phyloP scores from a whole-genome alignment of 2,888 invertebrate species.

The Dendrolimus houi region DNA sequence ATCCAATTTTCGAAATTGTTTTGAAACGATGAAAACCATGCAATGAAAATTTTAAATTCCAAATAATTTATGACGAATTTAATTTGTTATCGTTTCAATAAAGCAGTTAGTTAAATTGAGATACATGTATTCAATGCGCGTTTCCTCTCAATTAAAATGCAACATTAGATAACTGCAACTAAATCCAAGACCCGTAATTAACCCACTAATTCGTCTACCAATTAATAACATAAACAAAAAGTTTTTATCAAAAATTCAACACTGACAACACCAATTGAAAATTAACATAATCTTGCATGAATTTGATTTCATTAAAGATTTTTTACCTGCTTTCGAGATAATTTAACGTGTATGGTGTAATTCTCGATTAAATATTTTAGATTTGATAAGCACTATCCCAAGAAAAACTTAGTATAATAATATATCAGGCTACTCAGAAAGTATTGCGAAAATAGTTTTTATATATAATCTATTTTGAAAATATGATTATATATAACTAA shows the following conservation, averaged over 20 bases:
- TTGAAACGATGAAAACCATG: no score
- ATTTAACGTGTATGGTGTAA: background rate
- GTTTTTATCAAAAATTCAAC: background rate
- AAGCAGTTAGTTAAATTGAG: no score
- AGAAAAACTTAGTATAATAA: background rate
- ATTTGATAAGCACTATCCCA: background rate
- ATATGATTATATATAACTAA: no score
- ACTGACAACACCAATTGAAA: conserved; percentile 3
- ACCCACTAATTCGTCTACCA: background rate
- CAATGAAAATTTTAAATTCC: no score
- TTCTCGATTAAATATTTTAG: background rate
- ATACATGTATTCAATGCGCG: no score
- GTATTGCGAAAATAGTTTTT: no score
- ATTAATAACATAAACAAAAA: background rate
- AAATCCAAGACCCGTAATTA: conserved; percentile 8
- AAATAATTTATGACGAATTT: no score
- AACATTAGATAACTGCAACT: background rate
- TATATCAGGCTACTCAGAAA: no score
- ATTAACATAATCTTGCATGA: conserved; percentile 12
- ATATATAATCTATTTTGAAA: no score
- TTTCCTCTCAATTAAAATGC: no score
- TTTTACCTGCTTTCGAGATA: conserved; percentile 7
- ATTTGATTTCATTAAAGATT: conserved; percentile 14
- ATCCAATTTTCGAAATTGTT: no score
- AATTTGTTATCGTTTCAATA: no score